A percentile compares a stretch with the other conserved stretches of the same genome.
Conservation (phyloP, 1,140 invertebrate genomes). For the Hermetia illucens region DNA sequence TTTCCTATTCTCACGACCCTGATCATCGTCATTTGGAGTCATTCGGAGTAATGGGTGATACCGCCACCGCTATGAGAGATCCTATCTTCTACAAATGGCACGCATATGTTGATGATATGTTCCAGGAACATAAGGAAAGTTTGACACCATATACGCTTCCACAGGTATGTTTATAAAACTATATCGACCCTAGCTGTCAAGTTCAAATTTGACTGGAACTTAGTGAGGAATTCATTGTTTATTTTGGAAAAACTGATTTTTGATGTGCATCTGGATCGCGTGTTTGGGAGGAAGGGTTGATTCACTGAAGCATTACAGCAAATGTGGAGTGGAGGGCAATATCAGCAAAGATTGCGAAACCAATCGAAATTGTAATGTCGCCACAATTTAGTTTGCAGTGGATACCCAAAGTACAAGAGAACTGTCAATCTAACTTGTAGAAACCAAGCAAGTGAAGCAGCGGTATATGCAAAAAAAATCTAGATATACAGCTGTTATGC, state of each 20-base stretch:
- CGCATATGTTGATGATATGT: slow-evolving; percentile 62
- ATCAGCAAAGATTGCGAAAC: too few relatives aligned
- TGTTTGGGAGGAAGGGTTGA: background rate
- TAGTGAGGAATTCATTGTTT: too few relatives aligned
- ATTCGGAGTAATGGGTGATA: slow-evolving; percentile 54
- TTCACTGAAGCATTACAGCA: background rate
- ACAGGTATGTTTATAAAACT: slow-evolving; percentile 12
- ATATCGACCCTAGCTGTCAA: too few relatives aligned
- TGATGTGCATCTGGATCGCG: background rate
- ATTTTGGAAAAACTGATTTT: background rate
- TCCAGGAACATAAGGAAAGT: slow-evolving; percentile 58
- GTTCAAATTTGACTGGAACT: too few relatives aligned
- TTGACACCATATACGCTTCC: slow-evolving; percentile 42
- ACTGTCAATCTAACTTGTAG: too few relatives aligned
- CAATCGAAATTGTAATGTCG: too few relatives aligned
- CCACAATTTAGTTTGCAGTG: too few relatives aligned
- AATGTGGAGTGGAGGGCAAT: too few relatives aligned
- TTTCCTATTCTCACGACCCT: slow-evolving; percentile 57
- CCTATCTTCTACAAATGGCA: slow-evolving; percentile 79
- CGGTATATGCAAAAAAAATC: too few relatives aligned
- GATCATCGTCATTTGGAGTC: slow-evolving; percentile 52
- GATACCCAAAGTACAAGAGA: too few relatives aligned
- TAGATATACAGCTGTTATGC: too few relatives aligned
- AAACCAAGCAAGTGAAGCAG: too few relatives aligned
- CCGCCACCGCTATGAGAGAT: slow-evolving; percentile 63